Conservation (phyloP, 2,888 invertebrate genomes). For the Tillus elongatus region DNA sequence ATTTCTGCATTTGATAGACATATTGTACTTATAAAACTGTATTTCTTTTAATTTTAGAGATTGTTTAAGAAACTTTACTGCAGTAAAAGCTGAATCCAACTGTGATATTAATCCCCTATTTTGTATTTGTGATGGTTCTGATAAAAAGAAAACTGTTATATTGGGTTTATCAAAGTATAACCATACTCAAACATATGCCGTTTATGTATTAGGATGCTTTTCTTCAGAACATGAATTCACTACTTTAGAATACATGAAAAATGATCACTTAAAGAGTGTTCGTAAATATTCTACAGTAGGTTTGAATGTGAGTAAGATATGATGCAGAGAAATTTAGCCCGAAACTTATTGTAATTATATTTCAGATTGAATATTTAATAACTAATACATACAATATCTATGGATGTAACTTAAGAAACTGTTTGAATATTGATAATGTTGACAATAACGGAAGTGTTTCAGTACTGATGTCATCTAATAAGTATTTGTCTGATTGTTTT, state of each 20-base stretch:
- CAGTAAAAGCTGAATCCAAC: too few relatives aligned
- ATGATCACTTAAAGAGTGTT: conserved; percentile 17
- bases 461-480: neutral
- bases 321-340: too few relatives aligned
- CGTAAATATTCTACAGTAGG: neutral
- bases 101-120: too few relatives aligned
- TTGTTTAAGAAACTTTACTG: too few relatives aligned
- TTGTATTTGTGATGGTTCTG: conserved; percentile 14
- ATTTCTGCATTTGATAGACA: too few relatives aligned
- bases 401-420: conserved; percentile 12
- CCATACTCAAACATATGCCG: neutral
- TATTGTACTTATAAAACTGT: too few relatives aligned
- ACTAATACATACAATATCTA: conserved; percentile 10
- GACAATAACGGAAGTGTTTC: conserved; percentile 9
- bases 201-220: neutral
- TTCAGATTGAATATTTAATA: neutral
- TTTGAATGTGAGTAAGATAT: too few relatives aligned
- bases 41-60: too few relatives aligned
- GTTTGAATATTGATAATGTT: conserved; percentile 1
- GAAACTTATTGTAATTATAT: too few relatives aligned
- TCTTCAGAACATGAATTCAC: neutral
- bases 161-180: conserved; percentile 1
- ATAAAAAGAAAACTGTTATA: conserved; percentile 6
- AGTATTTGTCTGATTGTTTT: neutral
- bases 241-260: conserved; percentile 19